Evolutionary conservation across 2,113 vertebrate species (phyloP).

Genomic region (Chionomys nivalis): DNA sequence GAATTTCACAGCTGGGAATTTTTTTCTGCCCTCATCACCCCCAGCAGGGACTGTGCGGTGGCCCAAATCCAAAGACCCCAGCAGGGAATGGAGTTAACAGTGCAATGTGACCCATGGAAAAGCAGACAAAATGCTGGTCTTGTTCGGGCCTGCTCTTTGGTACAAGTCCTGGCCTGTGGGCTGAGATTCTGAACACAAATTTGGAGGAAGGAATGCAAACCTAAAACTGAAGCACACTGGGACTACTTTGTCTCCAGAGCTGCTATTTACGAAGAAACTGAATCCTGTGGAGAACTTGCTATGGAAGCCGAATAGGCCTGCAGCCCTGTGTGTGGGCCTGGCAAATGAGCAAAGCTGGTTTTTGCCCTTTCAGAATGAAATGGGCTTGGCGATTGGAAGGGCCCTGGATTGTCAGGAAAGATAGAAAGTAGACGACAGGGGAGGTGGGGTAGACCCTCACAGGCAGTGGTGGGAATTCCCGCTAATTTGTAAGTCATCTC

Average conservation of each 20-base stretch:
- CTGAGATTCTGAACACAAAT: background rate
- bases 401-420: background rate
- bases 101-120: background rate
- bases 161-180: background rate
- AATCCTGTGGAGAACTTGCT: background rate
- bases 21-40: background rate
- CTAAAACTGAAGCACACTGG: background rate
- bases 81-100: background rate
- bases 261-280: background rate
- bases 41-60: background rate
- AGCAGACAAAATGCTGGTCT: background rate
- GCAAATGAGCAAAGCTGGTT: background rate
- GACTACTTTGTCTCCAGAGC: background rate
- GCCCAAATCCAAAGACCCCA: background rate
- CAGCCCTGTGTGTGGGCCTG: rapidly evolving
- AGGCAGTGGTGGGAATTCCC: background rate
- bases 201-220: background rate
- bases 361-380: background rate
- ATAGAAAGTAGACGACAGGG: no score
- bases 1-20: rapidly evolving
- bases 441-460: background rate
- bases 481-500: background rate
- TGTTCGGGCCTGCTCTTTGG: background rate
- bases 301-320: background rate
- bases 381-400: background rate